Base-by-base conservation (phyloP, 2,888 invertebrate genomes). In the Dasysyrphus tricinctus region DNA sequence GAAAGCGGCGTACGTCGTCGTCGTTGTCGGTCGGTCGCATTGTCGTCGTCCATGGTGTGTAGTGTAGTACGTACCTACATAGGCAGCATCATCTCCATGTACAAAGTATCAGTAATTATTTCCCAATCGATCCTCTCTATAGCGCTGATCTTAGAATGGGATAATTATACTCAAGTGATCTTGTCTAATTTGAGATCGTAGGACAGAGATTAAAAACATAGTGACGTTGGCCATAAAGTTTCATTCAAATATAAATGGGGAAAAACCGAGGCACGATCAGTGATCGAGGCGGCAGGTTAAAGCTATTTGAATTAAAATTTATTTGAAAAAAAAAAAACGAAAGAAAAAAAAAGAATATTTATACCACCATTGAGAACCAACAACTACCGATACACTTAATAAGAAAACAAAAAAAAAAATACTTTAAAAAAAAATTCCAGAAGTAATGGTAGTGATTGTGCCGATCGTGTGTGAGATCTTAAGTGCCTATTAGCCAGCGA, bases 391-490 rank as follows among this genome's bases (percentile, higher is more conserved):
- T 42, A 24, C 34, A 47, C 12, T 49, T 34, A 7, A 19, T 32
- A 24, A 24, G 24, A 24, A 24, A 24, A 24, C 19, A 34, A 32
- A 24, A 32, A 19, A 24, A 54, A 12, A 51, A 49, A 24, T n/a
- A 37, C 5, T 8, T 9, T 1, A 57, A 34, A 37, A 61, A 49
- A 67, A 67, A 11, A 47, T 16, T 49, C 39, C 65, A 47, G 49
- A 37, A 67, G 16, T 49, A 49, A 67, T 67, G 32, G 65, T 11
- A 65, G 47, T 14, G 29, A 65, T 47, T 19, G 67, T 19, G 37
- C 67, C 47, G 67, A 67, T 67, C 34, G 32, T 67, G 67, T 67
- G 67, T 67, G 34, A 49, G 67, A 44, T 67, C 34, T 34, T 67
- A 67, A 67, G 49, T 67, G 67, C 49, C 49, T 47, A 67, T 67